Base-by-base conservation (phyloP, 1,140 invertebrate species). In the Lineus longissimus region DNA sequence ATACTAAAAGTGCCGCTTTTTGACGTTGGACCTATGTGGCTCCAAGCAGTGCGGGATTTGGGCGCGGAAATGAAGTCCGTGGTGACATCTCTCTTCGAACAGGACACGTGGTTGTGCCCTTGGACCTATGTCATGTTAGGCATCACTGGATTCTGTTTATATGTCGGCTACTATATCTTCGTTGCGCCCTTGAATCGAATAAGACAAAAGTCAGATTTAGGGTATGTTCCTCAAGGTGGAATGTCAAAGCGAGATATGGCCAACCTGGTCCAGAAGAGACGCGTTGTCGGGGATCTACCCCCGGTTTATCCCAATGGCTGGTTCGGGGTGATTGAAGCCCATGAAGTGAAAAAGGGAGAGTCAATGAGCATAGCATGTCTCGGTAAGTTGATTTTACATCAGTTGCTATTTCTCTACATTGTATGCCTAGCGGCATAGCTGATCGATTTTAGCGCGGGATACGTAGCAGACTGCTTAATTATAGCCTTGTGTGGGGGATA, bases 271-370 rank as follows among this genome's bases (percentile, higher is more conserved):
- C 81, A 83, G 62, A 75, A 75, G 15, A 69, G 82, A 11, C 68
- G 88, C 2, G 84, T 84, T 61, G 74, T 86, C 22, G 77, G 82
- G 27, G 76, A 81, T 51, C 69, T 79, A 13, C 81, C 82, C 6
- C 92, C 92, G 0, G 88, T 91, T 0, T 95, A 87, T 81, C 93
- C 93, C 0, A 95, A 96, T 71, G 93, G 93, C 13, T 95, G 93
- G 93, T 94, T 91, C 75, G 87, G 85, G 0, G 70, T 95, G 0
- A 77, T 88, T 0, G 91, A 94, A 76, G 89, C 88, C 6, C 81
- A 78, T 23, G 82, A 88, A 23, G 65, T 96, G 2, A 84, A 81
- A 30, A 76, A 76, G 1, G 86, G 86, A 33, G 79, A 88, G 65
- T 87, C 89, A 0, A 83, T 85, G 61, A 84, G 88, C 64, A 84